These are phyloP conservation scores for Oceanodroma tethys DNA, from an alignment of 2,113 vertebrate species.

Conservation along the genomic window DNA sequence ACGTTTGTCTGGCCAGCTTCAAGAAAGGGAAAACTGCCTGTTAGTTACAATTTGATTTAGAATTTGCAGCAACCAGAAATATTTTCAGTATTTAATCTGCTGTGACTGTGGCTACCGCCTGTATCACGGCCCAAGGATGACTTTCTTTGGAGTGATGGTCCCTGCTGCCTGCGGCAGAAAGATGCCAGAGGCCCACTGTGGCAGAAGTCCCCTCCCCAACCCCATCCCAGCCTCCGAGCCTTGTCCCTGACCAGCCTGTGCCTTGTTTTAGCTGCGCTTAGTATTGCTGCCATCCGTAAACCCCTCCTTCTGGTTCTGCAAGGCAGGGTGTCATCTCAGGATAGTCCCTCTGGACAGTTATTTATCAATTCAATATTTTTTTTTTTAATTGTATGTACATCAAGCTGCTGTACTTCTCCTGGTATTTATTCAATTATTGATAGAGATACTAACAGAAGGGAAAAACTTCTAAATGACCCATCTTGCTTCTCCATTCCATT, in stretches of 20 bases:
- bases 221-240: rapidly evolving
- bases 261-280: not conserved
- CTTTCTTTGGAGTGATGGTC: not conserved
- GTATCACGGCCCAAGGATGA: not conserved
- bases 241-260: not conserved
- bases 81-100: not conserved
- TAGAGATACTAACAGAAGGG: not conserved
- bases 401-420: not conserved
- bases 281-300: not conserved
- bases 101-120: not conserved
- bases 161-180: not conserved
- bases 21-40: not conserved
- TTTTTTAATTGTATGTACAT: rapidly evolving
- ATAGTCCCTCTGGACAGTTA: not conserved
- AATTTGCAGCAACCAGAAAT: not conserved
- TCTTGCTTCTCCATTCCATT: not conserved
- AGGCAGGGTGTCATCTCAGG: not conserved
- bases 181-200: not conserved
- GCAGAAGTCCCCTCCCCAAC: not conserved
- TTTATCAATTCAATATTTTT: not conserved
- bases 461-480: not conserved
- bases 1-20: not conserved
- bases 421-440: not conserved
- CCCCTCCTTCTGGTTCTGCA: not conserved
- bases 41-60: not conserved